Percentiles rank a stretch among this genome's conserved stretches.
Conservation (phyloP, 2,888 invertebrate species). For the Chironomus riparius region DNA sequence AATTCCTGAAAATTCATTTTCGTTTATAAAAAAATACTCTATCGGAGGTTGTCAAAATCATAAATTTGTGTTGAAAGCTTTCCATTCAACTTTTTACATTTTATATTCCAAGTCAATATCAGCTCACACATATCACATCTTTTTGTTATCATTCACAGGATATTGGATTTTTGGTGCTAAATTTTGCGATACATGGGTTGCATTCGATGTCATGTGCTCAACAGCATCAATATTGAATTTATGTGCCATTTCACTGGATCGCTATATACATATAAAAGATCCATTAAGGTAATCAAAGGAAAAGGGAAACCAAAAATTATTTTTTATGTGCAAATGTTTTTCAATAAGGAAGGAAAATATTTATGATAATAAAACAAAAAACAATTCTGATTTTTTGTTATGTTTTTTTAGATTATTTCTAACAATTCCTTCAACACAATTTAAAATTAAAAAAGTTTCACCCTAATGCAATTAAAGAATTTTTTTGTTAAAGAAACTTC, state of each 20-base stretch:
- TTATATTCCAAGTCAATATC: neutral
- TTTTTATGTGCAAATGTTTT: neutral
- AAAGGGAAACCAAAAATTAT: neutral
- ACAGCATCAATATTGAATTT: conserved; percentile 98
- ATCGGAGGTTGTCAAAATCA: too few species aligned
- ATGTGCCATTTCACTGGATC: conserved; percentile 95
- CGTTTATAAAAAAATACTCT: too few species aligned
- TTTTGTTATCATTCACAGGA: conserved; percentile 32
- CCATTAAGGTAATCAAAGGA: conserved; percentile 57
- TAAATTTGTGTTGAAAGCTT: too few species aligned
- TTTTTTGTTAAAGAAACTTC: too few species aligned
- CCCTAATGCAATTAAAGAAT: neutral
- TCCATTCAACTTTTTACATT: neutral
- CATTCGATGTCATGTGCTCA: conserved; percentile 98
- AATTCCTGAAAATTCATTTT: too few species aligned
- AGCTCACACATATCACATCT: neutral
- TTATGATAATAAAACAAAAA: too few species aligned
- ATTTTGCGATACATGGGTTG: conserved; percentile 98
- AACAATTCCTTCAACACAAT: too few species aligned
- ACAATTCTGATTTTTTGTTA: too few species aligned
- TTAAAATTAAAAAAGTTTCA: neutral
- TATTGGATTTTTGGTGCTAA: conserved; percentile 95
- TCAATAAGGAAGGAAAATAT: too few species aligned
- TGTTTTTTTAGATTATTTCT: too few species aligned
- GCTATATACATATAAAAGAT: conserved; percentile 89